Base-by-base conservation (phyloP, 2,797 vertebrate genomes). In the Mallotus villosus region DNA sequence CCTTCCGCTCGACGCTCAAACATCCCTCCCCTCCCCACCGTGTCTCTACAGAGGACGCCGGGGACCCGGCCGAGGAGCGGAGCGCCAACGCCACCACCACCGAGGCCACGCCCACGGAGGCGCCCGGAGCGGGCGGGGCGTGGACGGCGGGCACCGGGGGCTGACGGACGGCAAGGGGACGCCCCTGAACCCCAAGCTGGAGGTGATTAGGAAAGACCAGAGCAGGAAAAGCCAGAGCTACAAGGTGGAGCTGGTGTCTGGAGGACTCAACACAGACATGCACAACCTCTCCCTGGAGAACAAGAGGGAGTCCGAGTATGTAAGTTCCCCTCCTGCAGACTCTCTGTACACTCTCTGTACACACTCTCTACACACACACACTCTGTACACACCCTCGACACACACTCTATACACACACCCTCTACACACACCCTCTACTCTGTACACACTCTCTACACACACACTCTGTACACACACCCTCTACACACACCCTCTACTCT, bases 251-350 rank as follows among this genome's bases (percentile, higher is more conserved):
- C 93, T 94, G 0, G 92, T 95, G 78, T 92, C 94, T 0, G 93
- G 93, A 12, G 87, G 85, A 79, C 79, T 90, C 85, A 94, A 92
- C 69, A 93, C 89, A 0, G 96, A 98, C 82, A 93, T 94, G 34
- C 90, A 96, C 83, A 98, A 97, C 90, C 96, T 96, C 87, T 97
- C 95, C 89, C 93, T 95, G 46, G 95, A 97, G 85, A 94, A 89
- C 80, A 96, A 97, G 85, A 93, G 92, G 86, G 96, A 97, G 86
- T 92, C 91, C 1, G 96, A 98, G 92, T 97, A 98, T 63, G 97
- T 98, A 93, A 98, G 96, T 73, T 63, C 58, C 55, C 25, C 57
- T 60, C 37, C 63, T 21, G n/a, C 16, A 37, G 27, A 37, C 29
- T n/a, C 61, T 63, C 9, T 12, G 16, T 14, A 14, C 29, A 29